Evolutionary conservation across 2,888 invertebrate genomes (phyloP).

Genomic region (Chymomyza procnemis): DNA sequence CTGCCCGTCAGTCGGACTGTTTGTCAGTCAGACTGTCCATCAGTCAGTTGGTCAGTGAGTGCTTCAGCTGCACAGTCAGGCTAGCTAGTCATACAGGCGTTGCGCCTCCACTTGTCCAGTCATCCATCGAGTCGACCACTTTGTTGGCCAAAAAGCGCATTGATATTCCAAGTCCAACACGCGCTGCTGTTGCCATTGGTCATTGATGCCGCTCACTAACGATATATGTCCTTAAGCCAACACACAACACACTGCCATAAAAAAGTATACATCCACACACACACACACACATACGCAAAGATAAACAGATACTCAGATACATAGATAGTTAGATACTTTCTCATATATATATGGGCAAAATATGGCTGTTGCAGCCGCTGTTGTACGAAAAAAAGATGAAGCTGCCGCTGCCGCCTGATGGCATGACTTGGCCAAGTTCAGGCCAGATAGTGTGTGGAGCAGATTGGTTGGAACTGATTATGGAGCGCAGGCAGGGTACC

Average conservation of each 20-base stretch:
- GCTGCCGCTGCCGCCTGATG: slow-evolving; percentile 16
- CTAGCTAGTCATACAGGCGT: slow-evolving; percentile 16
- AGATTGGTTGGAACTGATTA: background rate
- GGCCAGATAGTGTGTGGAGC: background rate
- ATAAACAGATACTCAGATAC: slow-evolving; percentile 1
- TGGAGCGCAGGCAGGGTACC: background rate
- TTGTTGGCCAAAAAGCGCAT: slow-evolving; percentile 47
- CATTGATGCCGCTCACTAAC: slow-evolving; percentile 67
- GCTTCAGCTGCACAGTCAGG: slow-evolving; percentile 19
- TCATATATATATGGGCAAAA: slow-evolving; percentile 34
- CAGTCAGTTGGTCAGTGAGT: slow-evolving; percentile 19
- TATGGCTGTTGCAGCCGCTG: slow-evolving; percentile 28
- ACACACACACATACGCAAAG: background rate
- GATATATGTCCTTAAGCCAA: slow-evolving; percentile 68
- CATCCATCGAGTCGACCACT: slow-evolving; percentile 50
- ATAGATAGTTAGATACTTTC: background rate
- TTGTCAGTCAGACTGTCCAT: slow-evolving; percentile 31
- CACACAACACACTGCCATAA: slow-evolving; percentile 37
- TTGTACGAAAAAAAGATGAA: slow-evolving; percentile 49
- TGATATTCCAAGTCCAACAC: slow-evolving; percentile 65
- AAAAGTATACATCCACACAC: slow-evolving; percentile 54
- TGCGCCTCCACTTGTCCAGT: slow-evolving; percentile 12
- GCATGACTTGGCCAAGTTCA: background rate
- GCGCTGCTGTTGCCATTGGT: slow-evolving; percentile 64
- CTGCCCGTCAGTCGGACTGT: slow-evolving; percentile 28